A percentile compares a stretch with the other conserved stretches of the same genome.
Conservation (phyloP, 2,888 invertebrate genomes). For the Amphipoea lucens region DNA sequence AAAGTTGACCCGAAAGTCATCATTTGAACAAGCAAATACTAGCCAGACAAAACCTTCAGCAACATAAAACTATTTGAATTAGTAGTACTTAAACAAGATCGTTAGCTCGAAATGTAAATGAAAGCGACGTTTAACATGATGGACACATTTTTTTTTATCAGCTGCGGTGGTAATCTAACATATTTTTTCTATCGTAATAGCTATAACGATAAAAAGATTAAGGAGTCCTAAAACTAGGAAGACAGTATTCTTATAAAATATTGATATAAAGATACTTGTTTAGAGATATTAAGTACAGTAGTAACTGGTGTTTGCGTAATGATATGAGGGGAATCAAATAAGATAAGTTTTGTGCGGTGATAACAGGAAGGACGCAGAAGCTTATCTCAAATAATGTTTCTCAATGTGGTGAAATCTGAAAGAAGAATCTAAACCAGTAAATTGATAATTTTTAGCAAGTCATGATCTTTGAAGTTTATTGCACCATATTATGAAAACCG, state of each 20-base stretch:
- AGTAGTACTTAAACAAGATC: neutral
- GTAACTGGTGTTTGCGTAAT: constrained; percentile 41
- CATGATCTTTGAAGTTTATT: constrained; percentile 15
- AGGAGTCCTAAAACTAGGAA: constrained; percentile 1
- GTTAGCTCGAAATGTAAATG: neutral
- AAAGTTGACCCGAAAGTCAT: neutral
- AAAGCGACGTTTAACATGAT: neutral
- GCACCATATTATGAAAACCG: constrained; percentile 5
- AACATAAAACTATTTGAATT: neutral
- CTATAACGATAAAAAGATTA: constrained; percentile 6
- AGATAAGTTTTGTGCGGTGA: constrained; percentile 56
- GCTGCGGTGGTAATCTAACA: neutral
- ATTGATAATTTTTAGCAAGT: constrained; percentile 21
- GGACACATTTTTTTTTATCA: neutral
- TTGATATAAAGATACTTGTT: constrained; percentile 21
- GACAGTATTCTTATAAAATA: constrained; percentile 13
- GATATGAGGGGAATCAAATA: constrained; percentile 61
- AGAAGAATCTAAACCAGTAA: neutral
- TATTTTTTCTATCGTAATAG: neutral
- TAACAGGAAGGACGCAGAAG: constrained; percentile 54
- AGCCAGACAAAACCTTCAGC: neutral
- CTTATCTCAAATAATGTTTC: constrained; percentile 44
- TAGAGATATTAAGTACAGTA: constrained; percentile 28
- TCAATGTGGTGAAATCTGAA: constrained; percentile 46
- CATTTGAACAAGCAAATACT: neutral